A percentile compares a stretch with the other conserved stretches of the same genome.
phyloP scores from a whole-genome alignment of 2,888 invertebrate genomes.

The Blastobasis adustella region DNA sequence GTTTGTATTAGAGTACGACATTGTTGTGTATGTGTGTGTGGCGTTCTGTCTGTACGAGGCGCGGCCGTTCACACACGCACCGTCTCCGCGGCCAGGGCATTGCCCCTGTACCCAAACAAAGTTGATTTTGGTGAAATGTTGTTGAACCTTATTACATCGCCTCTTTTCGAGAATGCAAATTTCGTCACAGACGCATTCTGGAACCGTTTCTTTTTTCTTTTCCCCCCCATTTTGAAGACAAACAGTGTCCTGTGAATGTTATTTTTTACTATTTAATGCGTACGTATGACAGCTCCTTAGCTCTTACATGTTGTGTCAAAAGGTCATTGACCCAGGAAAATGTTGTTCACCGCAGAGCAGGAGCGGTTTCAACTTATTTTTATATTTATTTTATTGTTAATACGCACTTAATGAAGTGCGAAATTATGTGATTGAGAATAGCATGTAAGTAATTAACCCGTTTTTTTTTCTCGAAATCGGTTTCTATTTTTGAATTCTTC shows the following conservation, averaged over 20 bases:
- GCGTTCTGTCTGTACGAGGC: constrained; percentile 35
- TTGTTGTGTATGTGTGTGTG: constrained; percentile 42
- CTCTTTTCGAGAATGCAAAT: constrained; percentile 46
- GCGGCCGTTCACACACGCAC: constrained; percentile 54
- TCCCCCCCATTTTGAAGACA: too few species aligned
- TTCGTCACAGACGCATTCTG: constrained; percentile 30
- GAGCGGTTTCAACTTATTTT: too few species aligned
- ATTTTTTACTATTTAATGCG: too few species aligned
- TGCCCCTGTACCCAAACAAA: constrained; percentile 72
- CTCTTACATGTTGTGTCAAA: constrained; percentile 30
- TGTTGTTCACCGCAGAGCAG: constrained; percentile 17
- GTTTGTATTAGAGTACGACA: constrained; percentile 29
- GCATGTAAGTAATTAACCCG: too few species aligned
- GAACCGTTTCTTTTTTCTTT: background rate
- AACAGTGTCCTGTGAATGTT: too few species aligned
- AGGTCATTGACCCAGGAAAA: constrained; percentile 61
- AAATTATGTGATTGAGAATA: too few species aligned
- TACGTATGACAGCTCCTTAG: background rate
- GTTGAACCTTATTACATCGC: constrained; percentile 64
- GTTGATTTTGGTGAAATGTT: constrained; percentile 74
- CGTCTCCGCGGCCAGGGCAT: constrained; percentile 60
- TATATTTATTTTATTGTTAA: too few species aligned
- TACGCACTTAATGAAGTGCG: too few species aligned
- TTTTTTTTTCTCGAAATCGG: too few species aligned
- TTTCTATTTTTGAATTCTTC: too few species aligned